phyloP scores from a whole-genome alignment of 30 jellyfish, hydroid and myxozoan species.

The Pelagia noctiluca region DNA sequence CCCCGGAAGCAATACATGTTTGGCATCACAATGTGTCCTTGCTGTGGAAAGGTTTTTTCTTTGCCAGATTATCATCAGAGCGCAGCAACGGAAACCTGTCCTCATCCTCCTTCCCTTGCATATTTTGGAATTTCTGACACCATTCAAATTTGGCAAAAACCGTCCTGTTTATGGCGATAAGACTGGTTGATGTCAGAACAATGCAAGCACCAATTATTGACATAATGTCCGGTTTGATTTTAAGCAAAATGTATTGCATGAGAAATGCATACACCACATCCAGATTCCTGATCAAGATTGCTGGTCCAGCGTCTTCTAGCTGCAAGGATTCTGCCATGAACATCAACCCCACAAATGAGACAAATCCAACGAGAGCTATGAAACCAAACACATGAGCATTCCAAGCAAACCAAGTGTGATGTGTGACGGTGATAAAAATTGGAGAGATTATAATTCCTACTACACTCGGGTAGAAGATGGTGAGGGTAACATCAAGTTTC shows the following conservation, averaged over 20 bases:
- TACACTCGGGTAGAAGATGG: conserved; percentile 93
- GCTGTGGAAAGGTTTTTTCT: conserved; percentile 47
- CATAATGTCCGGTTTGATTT: conserved; percentile 62
- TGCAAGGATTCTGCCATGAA: conserved; percentile 96
- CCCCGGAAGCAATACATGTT: too few species aligned
- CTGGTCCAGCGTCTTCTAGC: conserved; percentile 98
- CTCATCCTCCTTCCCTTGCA: conserved; percentile 28
- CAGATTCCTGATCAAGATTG: conserved; percentile 82
- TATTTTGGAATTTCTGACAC: conserved; percentile 15
- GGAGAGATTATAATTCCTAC: conserved; percentile 84
- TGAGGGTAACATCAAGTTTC: conserved; percentile 87
- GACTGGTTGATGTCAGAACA: conserved; percentile 78
- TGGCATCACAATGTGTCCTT: conserved; percentile 46
- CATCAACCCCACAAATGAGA: conserved; percentile 91
- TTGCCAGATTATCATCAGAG: background rate
- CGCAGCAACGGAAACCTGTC: conserved; percentile 26
- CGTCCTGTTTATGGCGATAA: conserved; percentile 81
- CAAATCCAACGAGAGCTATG: conserved; percentile 74
- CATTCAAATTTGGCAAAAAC: conserved; percentile 53
- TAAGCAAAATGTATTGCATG: conserved; percentile 74
- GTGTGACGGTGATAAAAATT: conserved; percentile 51
- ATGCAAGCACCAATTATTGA: conserved; percentile 81
- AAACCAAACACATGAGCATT: conserved; percentile 72
- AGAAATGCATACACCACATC: conserved; percentile 91
- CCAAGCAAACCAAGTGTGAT: conserved; percentile 51